These are phyloP conservation scores for Calypte anna DNA, from an alignment of 2,113 vertebrate species.

Conservation along the genomic window DNA sequence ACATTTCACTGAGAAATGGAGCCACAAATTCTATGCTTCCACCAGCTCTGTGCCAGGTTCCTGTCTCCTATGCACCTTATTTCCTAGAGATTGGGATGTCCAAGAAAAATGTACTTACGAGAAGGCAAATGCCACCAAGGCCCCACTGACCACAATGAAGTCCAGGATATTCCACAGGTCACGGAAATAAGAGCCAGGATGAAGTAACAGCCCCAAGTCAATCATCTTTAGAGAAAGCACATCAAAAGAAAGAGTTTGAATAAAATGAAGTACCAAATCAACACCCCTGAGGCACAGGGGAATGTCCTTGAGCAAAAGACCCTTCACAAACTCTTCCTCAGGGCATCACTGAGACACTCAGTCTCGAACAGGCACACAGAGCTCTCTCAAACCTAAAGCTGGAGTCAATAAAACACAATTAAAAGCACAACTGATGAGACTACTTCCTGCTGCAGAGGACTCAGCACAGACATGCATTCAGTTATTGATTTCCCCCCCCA, in stretches of 20 bases:
- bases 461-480: neutral
- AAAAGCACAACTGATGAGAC: neutral
- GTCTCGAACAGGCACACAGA: neutral
- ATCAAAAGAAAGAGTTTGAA: neutral
- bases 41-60: too few species aligned
- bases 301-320: neutral
- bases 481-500: neutral
- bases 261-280: neutral
- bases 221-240: slow-evolving; percentile 76
- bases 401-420: neutral
- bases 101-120: slow-evolving; percentile 86
- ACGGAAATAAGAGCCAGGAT: slow-evolving; percentile 84
- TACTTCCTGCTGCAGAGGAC: neutral
- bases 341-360: neutral
- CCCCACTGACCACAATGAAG: slow-evolving; percentile 99
- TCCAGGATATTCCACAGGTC: slow-evolving; percentile 96
- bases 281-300: neutral
- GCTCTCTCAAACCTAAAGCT: neutral
- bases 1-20: neutral
- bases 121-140: slow-evolving; percentile 97
- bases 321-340: neutral
- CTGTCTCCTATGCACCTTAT: neutral
- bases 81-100: neutral
- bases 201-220: slow-evolving; percentile 81
- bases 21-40: neutral